Conservation (phyloP, 2,113 vertebrate genomes). For the Geococcyx californianus region DNA sequence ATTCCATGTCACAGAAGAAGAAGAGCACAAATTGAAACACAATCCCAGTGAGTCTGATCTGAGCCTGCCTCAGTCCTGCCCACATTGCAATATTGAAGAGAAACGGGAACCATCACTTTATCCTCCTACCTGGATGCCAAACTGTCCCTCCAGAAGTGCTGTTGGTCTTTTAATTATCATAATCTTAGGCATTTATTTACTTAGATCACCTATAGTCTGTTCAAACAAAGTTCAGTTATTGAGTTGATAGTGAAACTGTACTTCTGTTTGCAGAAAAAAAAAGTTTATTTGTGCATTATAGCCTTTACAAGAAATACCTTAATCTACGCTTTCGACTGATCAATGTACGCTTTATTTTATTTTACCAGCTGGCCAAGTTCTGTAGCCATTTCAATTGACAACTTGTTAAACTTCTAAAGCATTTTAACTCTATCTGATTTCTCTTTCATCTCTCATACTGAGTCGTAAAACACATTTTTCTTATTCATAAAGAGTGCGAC, state of each 20-base stretch:
- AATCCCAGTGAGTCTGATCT: background rate
- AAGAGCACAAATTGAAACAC: background rate
- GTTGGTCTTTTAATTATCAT: background rate
- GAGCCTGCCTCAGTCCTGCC: background rate
- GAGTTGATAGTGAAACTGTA: background rate
- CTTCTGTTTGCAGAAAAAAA: background rate
- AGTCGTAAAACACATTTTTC: constrained; percentile 5
- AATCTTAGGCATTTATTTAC: background rate
- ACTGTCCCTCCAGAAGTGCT: background rate
- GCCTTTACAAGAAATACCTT: background rate
- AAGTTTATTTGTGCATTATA: background rate
- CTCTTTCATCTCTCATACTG: background rate
- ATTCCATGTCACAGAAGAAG: background rate
- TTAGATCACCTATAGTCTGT: background rate
- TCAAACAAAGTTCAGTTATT: background rate
- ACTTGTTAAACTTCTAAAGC: background rate
- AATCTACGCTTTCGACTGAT: background rate
- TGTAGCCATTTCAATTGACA: background rate
- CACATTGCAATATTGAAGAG: background rate
- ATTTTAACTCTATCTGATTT: background rate
- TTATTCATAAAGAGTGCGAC: background rate
- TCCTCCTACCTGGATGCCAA: background rate
- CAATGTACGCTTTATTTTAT: background rate
- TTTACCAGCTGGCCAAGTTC: background rate
- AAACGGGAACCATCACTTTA: background rate